phyloP scores from a whole-genome alignment of 1,140 invertebrate genomes.

The Drosophila melanica region DNA sequence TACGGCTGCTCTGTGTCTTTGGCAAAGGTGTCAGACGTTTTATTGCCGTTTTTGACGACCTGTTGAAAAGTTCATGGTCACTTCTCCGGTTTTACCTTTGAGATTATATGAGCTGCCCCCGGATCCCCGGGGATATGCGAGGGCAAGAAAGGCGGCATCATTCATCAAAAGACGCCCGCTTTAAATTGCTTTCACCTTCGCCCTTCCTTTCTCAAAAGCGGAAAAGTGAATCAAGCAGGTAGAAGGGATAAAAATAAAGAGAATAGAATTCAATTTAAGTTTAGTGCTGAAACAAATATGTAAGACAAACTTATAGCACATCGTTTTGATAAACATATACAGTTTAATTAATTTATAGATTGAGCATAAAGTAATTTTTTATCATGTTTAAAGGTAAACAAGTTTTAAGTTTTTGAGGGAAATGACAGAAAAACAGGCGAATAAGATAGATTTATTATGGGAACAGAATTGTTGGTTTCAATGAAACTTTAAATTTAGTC shows the following conservation, averaged over 20 bases:
- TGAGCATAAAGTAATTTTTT: no score
- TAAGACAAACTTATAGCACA: no score
- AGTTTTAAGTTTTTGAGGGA: no score
- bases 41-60: conserved; percentile 67
- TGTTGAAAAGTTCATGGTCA: conserved; percentile 79
- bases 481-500: no score
- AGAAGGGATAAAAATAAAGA: neutral
- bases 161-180: conserved; percentile 18
- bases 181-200: conserved; percentile 32
- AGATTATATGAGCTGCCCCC: conserved; percentile 22
- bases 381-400: no score
- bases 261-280: neutral
- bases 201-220: neutral
- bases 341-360: no score
- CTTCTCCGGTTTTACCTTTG: conserved; percentile 31
- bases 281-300: no score
- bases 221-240: conserved; percentile 5
- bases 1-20: conserved; percentile 8
- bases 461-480: no score
- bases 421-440: no score
- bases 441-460: no score
- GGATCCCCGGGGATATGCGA: neutral
- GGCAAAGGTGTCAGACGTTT: conserved; percentile 78
- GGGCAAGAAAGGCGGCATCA: neutral
- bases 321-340: no score